Base-by-base conservation (phyloP, 1,140 invertebrate species). In the Drosophila serrata region DNA sequence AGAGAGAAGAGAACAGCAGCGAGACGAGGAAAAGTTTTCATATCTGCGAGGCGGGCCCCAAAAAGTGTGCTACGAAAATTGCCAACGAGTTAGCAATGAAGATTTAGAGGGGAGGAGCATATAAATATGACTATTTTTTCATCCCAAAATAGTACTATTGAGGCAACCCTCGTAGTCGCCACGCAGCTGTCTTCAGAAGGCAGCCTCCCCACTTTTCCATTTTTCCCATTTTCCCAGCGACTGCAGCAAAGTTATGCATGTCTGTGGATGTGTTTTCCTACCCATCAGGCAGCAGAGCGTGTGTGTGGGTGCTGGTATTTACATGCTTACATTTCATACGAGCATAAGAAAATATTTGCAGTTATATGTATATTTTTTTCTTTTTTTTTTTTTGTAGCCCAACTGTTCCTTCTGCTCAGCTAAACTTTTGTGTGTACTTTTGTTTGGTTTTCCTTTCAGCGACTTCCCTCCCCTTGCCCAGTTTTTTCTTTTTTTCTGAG, bases 271-370 rank as follows among this genome's bases (percentile, higher is more conserved):
- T 74, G 43, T 67, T 49, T 53, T 42, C 39, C 40, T 17, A 37
- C 45, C 19, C 42, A 37, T 51, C 35, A 39, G 43, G 57, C 33
- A 43, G 42, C 58, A 63, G 13, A 33, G 58, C 58, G 69, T n/a
- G 24, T 33, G 58, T 70, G 39, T 40, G 43, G 39, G 49, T 58
- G 56, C 19, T 55, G 67, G 63, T 82, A 88, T 88, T 82, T 87
- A 79, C 67, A 79, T 77, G 84, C 84, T 88, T 88, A 80, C 84
- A 82, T 82, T 64, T 80, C 80, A 77, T 74, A 82, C 84, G 73
- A 82, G 82, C 84, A 69, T 78, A 88, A 84, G 84, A 88, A 88
- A 87, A 88, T 87, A 87, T 87, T 87, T 87, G 84, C 84, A 84
- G 63, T 82, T 69, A 65, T 75, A 72, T 79, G 45, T 61, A 51